A percentile compares a stretch with the other conserved stretches of the same genome.
phyloP scores from a whole-genome alignment of 2,113 vertebrate species.

The Camelus dromedarius region DNA sequence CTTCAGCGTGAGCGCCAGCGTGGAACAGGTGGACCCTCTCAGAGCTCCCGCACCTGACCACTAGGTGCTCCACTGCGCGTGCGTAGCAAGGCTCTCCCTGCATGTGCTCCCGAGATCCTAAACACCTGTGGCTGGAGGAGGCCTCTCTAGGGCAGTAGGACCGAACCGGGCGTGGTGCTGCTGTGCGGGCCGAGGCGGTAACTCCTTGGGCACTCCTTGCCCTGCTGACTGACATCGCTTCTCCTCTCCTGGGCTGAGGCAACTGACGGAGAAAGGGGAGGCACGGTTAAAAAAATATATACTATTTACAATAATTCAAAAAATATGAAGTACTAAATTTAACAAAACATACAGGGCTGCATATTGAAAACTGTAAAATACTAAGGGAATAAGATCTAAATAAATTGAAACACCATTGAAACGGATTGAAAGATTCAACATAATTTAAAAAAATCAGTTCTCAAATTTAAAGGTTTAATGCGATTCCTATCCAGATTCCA shows the following conservation, averaged over 20 bases:
- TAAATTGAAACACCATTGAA: background rate
- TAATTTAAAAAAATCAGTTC: background rate
- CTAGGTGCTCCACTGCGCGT: rapidly evolving
- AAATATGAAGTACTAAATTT: background rate
- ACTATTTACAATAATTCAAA: background rate
- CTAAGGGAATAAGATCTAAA: background rate
- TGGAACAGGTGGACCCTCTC: background rate
- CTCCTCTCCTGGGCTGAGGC: background rate
- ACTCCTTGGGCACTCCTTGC: background rate
- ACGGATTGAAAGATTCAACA: background rate
- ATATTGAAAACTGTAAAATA: background rate
- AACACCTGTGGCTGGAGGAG: too few relatives aligned
- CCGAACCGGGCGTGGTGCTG: too few relatives aligned
- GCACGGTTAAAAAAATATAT: background rate
- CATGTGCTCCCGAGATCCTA: rapidly evolving
- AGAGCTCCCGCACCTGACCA: background rate
- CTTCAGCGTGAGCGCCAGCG: rapidly evolving
- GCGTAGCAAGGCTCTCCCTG: too few relatives aligned
- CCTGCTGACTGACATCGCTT: background rate
- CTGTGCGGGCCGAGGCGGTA: background rate
- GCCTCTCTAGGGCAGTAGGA: background rate
- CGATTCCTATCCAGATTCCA: background rate
- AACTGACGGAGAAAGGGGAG: background rate
- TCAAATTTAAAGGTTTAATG: background rate
- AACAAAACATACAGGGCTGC: background rate